Evolutionary conservation across 2,113 vertebrate genomes (phyloP).

Genomic region (Empidonax traillii): DNA sequence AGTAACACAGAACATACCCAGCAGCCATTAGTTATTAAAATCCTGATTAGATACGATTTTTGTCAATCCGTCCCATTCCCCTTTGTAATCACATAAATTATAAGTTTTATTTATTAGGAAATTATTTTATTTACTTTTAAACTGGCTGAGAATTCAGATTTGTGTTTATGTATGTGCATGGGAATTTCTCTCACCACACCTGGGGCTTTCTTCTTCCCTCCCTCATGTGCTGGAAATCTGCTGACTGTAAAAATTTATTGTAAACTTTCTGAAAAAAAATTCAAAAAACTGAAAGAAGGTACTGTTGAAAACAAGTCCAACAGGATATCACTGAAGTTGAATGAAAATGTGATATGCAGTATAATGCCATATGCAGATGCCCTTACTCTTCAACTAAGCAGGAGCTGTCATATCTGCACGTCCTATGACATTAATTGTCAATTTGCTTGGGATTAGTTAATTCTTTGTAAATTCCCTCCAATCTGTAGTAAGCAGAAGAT

Average conservation of each 20-base stretch:
- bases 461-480: slow-evolving; percentile 65
- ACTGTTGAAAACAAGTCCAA: not conserved
- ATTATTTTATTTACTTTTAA: not conserved
- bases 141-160: not conserved
- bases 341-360: not conserved
- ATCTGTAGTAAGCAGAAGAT: slow-evolving; percentile 64
- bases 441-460: slow-evolving; percentile 72
- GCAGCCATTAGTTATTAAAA: not conserved
- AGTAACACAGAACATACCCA: not conserved
- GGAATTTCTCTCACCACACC: rapidly evolving
- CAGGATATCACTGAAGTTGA: not conserved
- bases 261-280: not conserved
- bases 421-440: slow-evolving; percentile 70
- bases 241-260: not conserved
- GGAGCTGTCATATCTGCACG: slow-evolving; percentile 60
- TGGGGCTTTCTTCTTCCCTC: not conserved
- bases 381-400: slow-evolving; percentile 61
- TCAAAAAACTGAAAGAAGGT: not conserved
- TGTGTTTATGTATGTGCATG: not conserved
- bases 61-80: not conserved
- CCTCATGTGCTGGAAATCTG: not conserved
- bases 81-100: not conserved
- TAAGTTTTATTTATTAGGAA: not conserved
- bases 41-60: not conserved
- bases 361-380: not conserved